Percentiles rank a stretch among this genome's conserved stretches.
These are phyloP conservation scores for Dryomyza anilis DNA, from an alignment of 2,888 invertebrate species.

Conservation along the genomic window DNA sequence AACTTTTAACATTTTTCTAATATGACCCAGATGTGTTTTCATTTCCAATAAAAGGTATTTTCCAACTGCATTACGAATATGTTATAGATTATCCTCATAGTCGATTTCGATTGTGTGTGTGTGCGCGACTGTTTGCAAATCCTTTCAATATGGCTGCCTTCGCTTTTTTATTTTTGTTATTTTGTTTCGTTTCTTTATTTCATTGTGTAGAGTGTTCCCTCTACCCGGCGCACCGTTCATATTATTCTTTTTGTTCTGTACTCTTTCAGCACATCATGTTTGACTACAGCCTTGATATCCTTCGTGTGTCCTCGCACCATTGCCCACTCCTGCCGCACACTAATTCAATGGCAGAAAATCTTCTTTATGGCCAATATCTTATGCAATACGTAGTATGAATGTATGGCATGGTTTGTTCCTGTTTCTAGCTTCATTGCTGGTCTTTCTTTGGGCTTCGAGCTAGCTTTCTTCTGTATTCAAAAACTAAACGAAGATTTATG, in stretches of 20 bases:
- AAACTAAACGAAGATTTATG: conserved; percentile 35
- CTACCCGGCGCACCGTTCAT: neutral
- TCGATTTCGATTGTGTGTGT: neutral
- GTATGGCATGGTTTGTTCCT: neutral
- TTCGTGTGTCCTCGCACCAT: neutral
- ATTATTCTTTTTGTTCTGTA: neutral
- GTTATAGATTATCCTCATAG: conserved; percentile 21
- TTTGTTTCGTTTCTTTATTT: too few relatives aligned
- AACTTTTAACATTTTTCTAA: conserved; percentile 4
- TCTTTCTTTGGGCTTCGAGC: neutral
- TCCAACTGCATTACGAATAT: conserved; percentile 24
- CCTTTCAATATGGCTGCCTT: conserved; percentile 23
- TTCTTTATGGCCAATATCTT: conserved; percentile 16
- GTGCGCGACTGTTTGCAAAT: conserved; percentile 10
- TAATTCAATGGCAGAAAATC: conserved; percentile 9
- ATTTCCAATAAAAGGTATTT: conserved; percentile 15
- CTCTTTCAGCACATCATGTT: neutral
- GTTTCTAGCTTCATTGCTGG: neutral
- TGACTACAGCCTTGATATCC: neutral
- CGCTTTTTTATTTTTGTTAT: neutral
- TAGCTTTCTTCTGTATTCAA: conserved; percentile 22
- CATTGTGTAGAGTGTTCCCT: conserved; percentile 10
- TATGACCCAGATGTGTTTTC: conserved; percentile 27
- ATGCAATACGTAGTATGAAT: neutral
- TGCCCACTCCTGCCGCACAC: neutral